These are phyloP conservation scores for Mythimna vitellina DNA, from an alignment of 2,888 invertebrate species.

Conservation along the genomic window DNA sequence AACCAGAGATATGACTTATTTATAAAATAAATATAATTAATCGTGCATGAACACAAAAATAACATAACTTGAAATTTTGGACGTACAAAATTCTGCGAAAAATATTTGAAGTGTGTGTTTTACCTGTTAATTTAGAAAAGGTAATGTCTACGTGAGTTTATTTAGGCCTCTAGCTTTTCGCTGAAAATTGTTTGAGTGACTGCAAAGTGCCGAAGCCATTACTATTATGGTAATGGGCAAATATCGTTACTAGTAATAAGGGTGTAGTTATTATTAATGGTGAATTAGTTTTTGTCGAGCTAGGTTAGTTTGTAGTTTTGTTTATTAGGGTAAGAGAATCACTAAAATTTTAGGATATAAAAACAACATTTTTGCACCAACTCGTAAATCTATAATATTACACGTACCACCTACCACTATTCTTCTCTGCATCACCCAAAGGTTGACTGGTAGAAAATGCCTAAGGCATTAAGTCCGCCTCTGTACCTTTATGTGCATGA, in stretches of 20 bases:
- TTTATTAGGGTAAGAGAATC: background rate
- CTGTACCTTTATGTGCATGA: too few species aligned
- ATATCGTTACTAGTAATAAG: slow-evolving; percentile 30
- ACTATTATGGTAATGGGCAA: slow-evolving; percentile 9
- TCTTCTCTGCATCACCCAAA: too few species aligned
- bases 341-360: background rate
- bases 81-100: slow-evolving; percentile 22
- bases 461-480: too few species aligned
- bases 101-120: slow-evolving; percentile 37
- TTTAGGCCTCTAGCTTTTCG: slow-evolving; percentile 53
- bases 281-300: slow-evolving; percentile 13
- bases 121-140: slow-evolving; percentile 50
- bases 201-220: slow-evolving; percentile 8
- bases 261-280: background rate
- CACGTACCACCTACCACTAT: too few species aligned
- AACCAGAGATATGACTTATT: too few species aligned
- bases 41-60: slow-evolving; percentile 9
- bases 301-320: background rate
- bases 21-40: too few species aligned
- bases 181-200: slow-evolving; percentile 22
- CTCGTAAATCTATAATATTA: too few species aligned
- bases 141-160: slow-evolving; percentile 40
- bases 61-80: background rate
- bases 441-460: too few species aligned
- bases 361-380: too few species aligned